These are phyloP conservation scores for Apocheima hispidaria DNA, from an alignment of 2,888 invertebrate genomes.

Conservation along the genomic window DNA sequence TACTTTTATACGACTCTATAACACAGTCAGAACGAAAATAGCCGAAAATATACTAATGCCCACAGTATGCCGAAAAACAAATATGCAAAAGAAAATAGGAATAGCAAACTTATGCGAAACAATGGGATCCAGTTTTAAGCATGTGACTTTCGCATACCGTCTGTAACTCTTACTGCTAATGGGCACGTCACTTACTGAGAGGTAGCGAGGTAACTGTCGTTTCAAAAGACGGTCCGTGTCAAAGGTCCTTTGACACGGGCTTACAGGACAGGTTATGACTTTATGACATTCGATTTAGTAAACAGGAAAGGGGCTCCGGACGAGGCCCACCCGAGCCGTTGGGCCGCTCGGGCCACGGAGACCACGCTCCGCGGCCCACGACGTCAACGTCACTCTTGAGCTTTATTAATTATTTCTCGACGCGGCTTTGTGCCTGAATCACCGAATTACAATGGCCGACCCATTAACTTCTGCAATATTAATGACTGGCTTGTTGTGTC, in stretches of 20 bases:
- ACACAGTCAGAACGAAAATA: too few relatives aligned
- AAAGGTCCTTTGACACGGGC: conserved; percentile 18
- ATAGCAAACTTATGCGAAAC: too few relatives aligned
- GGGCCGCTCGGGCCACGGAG: background rate
- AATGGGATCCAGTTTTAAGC: too few relatives aligned
- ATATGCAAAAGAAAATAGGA: too few relatives aligned
- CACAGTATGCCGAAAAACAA: too few relatives aligned
- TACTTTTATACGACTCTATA: too few relatives aligned
- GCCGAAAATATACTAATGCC: too few relatives aligned
- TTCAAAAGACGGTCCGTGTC: conserved; percentile 16
- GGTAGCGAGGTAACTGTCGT: conserved; percentile 4
- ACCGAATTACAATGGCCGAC: conserved; percentile 50
- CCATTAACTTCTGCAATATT: conserved; percentile 46
- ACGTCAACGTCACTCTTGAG: conserved; percentile 40
- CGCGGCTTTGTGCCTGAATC: conserved; percentile 49
- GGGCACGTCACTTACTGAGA: conserved; percentile 6
- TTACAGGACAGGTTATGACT: conserved; percentile 22
- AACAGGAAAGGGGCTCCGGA: conserved; percentile 16
- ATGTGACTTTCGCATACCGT: conserved; percentile 8
- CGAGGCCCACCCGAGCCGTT: conserved; percentile 1
- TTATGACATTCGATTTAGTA: conserved; percentile 17
- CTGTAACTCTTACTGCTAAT: conserved; percentile 18
- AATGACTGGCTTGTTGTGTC: conserved; percentile 40
- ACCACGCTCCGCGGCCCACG: conserved; percentile 6
- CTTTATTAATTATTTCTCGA: conserved; percentile 47